Conservation (phyloP, 1,140 invertebrate species). For the Mya arenaria region DNA sequence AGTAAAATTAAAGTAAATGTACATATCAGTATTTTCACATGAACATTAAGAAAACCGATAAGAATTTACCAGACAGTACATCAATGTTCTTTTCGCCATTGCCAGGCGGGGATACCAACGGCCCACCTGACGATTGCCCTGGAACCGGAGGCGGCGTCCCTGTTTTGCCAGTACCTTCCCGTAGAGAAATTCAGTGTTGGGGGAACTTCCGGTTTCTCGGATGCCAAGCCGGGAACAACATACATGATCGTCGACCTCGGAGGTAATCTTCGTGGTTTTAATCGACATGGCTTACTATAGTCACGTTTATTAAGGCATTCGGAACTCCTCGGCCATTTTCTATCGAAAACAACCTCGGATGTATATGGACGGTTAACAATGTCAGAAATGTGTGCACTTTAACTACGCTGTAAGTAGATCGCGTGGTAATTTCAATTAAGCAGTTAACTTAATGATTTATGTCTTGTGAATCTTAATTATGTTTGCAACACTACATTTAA, state of each 20-base stretch:
- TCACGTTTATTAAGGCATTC: too few species aligned
- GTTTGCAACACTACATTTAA: too few species aligned
- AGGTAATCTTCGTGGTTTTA: slow-evolving; percentile 29
- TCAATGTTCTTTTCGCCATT: neutral
- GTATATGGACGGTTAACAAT: too few species aligned
- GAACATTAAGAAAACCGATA: neutral
- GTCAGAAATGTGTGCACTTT: too few species aligned
- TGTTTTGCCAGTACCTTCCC: slow-evolving; percentile 31
- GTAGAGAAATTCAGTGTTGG: slow-evolving; percentile 36
- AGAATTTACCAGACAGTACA: neutral
- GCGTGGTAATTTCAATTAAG: too few species aligned
- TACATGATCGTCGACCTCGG: slow-evolving; percentile 50
- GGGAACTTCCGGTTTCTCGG: slow-evolving; percentile 5
- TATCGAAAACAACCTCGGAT: too few species aligned
- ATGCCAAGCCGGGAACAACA: slow-evolving; percentile 34
- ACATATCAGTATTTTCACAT: neutral
- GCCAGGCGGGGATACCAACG: slow-evolving; percentile 35
- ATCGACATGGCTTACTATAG: too few species aligned
- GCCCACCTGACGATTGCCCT: slow-evolving; percentile 27
- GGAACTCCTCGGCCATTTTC: too few species aligned
- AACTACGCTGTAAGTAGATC: too few species aligned
- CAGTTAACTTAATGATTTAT: too few species aligned
- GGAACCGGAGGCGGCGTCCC: slow-evolving; percentile 37
- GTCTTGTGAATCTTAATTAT: too few species aligned
- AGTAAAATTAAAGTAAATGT: neutral